phyloP scores from a whole-genome alignment of 2,113 vertebrate genomes.

The Gobiocypris rarus region DNA sequence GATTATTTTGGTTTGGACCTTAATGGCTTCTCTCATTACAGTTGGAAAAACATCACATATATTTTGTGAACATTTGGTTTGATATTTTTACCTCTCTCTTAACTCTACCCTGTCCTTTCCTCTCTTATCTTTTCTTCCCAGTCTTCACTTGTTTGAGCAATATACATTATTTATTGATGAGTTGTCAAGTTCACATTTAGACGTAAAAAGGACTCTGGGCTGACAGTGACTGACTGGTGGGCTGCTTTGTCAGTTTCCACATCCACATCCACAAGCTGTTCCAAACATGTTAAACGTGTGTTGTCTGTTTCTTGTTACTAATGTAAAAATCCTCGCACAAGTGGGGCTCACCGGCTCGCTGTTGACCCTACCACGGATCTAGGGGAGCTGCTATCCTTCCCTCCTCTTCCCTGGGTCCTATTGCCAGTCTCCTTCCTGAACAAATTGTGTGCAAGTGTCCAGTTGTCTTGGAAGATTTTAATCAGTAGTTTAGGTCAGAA shows the following conservation, averaged over 20 bases:
- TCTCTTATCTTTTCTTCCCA: neutral
- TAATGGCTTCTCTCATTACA: constrained; percentile 7
- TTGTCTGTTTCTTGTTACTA: constrained; percentile 84
- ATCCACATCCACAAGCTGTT: constrained; percentile 18
- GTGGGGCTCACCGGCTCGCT: constrained; percentile 68
- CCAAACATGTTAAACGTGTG: constrained; percentile 52
- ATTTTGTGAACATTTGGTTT: neutral
- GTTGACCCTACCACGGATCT: constrained; percentile 57
- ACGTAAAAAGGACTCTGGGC: neutral
- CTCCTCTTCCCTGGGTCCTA: constrained; percentile 53
- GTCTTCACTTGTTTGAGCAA: neutral
- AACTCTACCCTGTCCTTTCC: neutral
- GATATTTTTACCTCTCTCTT: neutral
- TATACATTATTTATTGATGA: neutral
- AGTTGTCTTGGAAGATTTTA: constrained; percentile 16
- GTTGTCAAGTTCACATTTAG: neutral
- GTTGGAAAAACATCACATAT: neutral
- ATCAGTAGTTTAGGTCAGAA: constrained; percentile 2
- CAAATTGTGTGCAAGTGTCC: constrained; percentile 15
- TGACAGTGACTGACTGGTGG: neutral
- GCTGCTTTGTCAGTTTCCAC: constrained; percentile 16
- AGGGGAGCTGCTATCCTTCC: constrained; percentile 56
- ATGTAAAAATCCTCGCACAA: constrained; percentile 67
- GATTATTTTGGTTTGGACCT: neutral
- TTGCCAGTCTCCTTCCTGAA: constrained; percentile 57